phyloP scores from a whole-genome alignment of 2,113 vertebrate genomes.

The Eptesicus fuscus region DNA sequence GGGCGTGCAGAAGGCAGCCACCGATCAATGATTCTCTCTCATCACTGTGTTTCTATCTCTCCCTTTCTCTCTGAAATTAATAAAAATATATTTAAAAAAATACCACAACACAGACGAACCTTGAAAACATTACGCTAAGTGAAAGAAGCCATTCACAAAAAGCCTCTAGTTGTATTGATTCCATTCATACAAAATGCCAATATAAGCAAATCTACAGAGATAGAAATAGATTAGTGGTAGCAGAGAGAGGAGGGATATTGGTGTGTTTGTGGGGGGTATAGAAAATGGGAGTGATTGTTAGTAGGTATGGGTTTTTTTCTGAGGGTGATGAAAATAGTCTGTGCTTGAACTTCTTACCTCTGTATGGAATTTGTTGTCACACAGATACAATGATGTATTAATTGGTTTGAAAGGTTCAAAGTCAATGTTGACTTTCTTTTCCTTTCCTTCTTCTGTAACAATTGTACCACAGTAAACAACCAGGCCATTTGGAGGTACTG shows the following conservation, averaged over 20 bases:
- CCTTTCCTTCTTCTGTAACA: conserved; percentile 99
- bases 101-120: background rate
- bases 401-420: conserved; percentile 99
- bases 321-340: background rate
- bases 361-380: conserved; percentile 99
- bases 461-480: conserved; percentile 99
- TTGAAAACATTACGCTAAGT: background rate
- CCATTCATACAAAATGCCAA: background rate
- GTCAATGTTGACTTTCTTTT: conserved; percentile 99
- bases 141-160: background rate
- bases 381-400: conserved; percentile 99
- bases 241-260: background rate
- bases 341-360: conserved; percentile 86
- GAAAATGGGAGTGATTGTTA: background rate
- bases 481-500: conserved; percentile 99
- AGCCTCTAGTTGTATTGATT: background rate
- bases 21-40: too few relatives aligned
- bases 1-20: too few relatives aligned
- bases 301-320: background rate
- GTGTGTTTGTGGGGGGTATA: background rate
- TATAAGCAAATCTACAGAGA: background rate
- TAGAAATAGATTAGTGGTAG: background rate
- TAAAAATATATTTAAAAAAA: too few relatives aligned
- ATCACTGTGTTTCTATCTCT: too few relatives aligned
- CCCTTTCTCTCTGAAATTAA: too few relatives aligned